Base-by-base conservation (phyloP, 2,888 invertebrate species). In the Scaptomyza reducta region DNA sequence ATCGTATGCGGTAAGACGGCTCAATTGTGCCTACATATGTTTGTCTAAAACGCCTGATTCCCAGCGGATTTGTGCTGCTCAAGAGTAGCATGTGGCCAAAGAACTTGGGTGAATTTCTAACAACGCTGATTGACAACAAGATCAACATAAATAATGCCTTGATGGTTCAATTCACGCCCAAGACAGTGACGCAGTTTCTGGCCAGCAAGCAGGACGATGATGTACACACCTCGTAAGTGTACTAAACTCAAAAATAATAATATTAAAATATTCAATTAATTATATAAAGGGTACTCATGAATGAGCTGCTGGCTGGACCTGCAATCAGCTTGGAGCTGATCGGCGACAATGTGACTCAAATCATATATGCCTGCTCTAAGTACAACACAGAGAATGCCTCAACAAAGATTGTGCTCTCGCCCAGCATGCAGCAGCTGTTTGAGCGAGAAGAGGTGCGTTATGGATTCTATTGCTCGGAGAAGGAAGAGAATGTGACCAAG, bases 21-120 rank as follows among this genome's bases (percentile, higher is more conserved):
- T 9, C 3, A 29, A 31, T 40, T 6, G 5, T 6, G 16, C 47
- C 1, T 4, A n/a, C 13, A 31, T 46, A 35, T n/a, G 10, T 31
- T 11, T 10, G 9, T 5, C 1, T 10, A n/a, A 1, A 33, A 33
- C 11, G 14, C 9, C 3, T 25, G 31, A 60, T 44, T 41, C 16
- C 6, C 83, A 96, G 96, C 81, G 96, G 96, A 1, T 95, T 96
- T 91, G 95, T 94, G 4, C 91, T 98, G 74, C 92, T 98, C 9
- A 97, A 97, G 90, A 96, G 97, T 9, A 93, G 95, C 63, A 94
- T 94, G 9, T 92, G 95, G 22, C 92, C 93, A n/a, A 92, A 93
- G 18, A 94, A 94, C 88, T 93, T 95, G 73, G 97, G 97, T 0
- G 94, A 95, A 84, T 95, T 98, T 58, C 85, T 98, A 0, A 94